phyloP scores from a whole-genome alignment of 2,113 vertebrate genomes.

The Numida meleagris region DNA sequence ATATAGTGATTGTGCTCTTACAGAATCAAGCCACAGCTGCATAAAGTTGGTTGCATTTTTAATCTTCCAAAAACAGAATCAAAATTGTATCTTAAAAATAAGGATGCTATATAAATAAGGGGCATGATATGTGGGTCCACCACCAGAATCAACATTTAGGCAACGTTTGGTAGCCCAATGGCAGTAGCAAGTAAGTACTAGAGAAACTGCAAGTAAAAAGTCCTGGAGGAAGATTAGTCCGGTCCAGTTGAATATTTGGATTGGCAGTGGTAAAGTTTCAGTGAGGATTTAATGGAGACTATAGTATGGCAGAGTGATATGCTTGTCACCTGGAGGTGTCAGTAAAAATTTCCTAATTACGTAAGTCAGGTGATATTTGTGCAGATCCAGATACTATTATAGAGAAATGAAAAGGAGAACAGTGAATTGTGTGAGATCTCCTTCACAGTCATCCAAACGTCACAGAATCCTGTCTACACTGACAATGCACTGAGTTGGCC shows the following conservation, averaged over 20 bases:
- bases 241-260: neutral
- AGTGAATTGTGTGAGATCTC: neutral
- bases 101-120: neutral
- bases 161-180: neutral
- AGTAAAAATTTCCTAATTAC: neutral
- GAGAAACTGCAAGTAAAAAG: neutral
- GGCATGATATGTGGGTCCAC: neutral
- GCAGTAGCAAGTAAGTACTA: neutral
- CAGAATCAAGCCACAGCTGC: neutral
- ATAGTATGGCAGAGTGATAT: neutral
- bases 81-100: neutral
- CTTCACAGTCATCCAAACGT: neutral
- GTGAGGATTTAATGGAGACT: neutral
- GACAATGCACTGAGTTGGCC: neutral
- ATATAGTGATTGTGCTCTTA: neutral
- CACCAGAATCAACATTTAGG: neutral
- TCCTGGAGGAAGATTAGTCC: neutral
- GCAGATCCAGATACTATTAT: neutral
- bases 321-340: neutral
- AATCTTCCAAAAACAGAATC: neutral
- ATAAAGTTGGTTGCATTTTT: neutral
- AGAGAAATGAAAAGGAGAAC: neutral
- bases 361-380: neutral
- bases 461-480: neutral
- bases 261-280: neutral